A percentile compares a stretch with the other conserved stretches of the same genome.
These are phyloP conservation scores for Tringa solitaria DNA, from an alignment of 2,113 vertebrate species.

Conservation along the genomic window DNA sequence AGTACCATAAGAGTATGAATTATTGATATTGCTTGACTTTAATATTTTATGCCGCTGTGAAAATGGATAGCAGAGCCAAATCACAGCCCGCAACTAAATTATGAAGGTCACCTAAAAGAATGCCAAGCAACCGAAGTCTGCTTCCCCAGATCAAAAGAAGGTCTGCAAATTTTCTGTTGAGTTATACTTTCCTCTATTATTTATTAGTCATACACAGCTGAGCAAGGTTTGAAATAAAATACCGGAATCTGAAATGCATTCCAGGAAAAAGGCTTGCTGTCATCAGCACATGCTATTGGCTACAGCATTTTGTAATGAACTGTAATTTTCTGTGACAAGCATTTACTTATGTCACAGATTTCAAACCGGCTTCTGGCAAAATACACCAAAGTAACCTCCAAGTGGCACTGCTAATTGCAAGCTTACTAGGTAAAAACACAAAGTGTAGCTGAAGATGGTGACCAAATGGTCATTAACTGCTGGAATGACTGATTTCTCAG, in stretches of 20 bases:
- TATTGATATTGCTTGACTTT: constrained; percentile 53
- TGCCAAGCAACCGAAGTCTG: not conserved
- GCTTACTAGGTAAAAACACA: constrained; percentile 25
- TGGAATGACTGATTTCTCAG: constrained; percentile 62
- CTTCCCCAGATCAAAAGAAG: constrained; percentile 49
- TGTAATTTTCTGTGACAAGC: constrained; percentile 44
- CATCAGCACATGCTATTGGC: constrained; percentile 37
- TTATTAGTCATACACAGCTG: constrained; percentile 46
- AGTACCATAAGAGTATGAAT: constrained; percentile 39
- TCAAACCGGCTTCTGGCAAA: constrained; percentile 30
- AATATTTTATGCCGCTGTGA: constrained; percentile 54
- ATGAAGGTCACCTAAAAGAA: constrained; percentile 54
- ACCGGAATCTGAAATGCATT: constrained; percentile 33
- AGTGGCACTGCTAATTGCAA: constrained; percentile 5
- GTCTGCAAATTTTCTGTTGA: constrained; percentile 48
- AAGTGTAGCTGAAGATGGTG: constrained; percentile 27
- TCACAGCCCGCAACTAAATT: constrained; percentile 18
- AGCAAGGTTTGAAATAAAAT: constrained; percentile 52
- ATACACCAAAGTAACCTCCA: not conserved
- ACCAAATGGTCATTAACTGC: constrained; percentile 47
- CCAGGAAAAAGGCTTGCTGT: constrained; percentile 47
- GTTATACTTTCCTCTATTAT: constrained; percentile 56
- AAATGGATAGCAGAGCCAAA: constrained; percentile 48
- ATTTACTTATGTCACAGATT: constrained; percentile 16
- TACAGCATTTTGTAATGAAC: constrained; percentile 27